phyloP scores from a whole-genome alignment of 1,140 invertebrate genomes.

The Ostrea denselamellosa region DNA sequence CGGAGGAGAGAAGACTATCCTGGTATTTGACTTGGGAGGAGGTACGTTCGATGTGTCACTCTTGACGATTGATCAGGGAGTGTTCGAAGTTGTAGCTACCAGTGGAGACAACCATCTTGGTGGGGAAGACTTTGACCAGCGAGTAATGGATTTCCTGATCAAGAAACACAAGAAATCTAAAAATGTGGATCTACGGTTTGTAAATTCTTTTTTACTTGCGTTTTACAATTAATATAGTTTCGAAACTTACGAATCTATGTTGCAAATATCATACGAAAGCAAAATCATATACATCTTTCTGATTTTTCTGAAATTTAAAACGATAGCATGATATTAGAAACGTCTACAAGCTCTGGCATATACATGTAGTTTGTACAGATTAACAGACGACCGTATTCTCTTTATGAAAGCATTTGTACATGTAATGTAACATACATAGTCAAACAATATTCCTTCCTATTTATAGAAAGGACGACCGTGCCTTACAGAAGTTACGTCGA shows the following conservation, averaged over 20 bases:
- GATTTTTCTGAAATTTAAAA: too few species aligned
- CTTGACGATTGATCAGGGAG: conserved; percentile 98
- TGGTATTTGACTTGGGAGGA: conserved; percentile 99
- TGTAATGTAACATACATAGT: not conserved
- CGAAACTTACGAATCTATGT: too few species aligned
- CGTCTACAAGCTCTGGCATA: too few species aligned
- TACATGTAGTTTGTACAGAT: not conserved
- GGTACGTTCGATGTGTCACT: conserved; percentile 99
- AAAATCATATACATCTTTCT: too few species aligned
- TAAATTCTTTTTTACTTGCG: not conserved
- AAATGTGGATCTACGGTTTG: conserved; percentile 90
- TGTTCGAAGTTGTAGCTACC: conserved; percentile 93
- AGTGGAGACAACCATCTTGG: conserved; percentile 97
- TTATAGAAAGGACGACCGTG: conserved; percentile 90
- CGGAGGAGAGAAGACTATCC: conserved; percentile 97
- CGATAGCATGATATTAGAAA: too few species aligned
- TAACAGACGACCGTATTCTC: not conserved
- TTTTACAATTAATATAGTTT: too few species aligned
- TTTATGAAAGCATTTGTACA: not conserved
- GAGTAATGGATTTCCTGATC: conserved; percentile 99
- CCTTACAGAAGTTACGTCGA: conserved; percentile 96
- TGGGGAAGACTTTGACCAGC: conserved; percentile 98
- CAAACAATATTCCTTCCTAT: not conserved
- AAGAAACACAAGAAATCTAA: conserved; percentile 99
- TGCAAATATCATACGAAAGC: too few species aligned